Evolutionary conservation across 2,888 invertebrate species (phyloP).

Genomic region (Protonemura montana): DNA sequence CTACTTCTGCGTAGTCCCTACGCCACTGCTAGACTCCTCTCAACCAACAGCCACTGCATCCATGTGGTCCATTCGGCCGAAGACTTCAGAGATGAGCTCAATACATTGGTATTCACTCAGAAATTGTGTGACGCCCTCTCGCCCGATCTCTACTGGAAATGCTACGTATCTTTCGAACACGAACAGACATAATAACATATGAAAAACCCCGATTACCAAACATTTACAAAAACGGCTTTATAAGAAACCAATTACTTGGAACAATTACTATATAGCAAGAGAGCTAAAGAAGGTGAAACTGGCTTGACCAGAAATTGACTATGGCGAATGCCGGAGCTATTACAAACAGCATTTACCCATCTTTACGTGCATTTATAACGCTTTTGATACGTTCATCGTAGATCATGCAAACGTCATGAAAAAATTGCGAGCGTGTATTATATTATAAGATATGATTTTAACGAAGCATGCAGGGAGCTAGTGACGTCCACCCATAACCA

Average conservation of each 20-base stretch:
- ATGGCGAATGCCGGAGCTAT: constrained; percentile 14
- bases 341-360: constrained; percentile 19
- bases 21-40: neutral
- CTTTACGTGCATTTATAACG: constrained; percentile 28
- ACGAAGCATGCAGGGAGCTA: neutral
- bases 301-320: neutral
- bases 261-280: constrained; percentile 14
- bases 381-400: constrained; percentile 20
- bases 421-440: neutral
- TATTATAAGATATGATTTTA: neutral
- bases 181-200: neutral
- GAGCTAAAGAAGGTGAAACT: neutral
- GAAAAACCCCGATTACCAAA: constrained; percentile 28
- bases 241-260: constrained; percentile 37
- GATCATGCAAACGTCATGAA: constrained; percentile 17
- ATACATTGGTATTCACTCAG: neutral
- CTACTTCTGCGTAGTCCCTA: neutral
- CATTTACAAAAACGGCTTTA: constrained; percentile 1
- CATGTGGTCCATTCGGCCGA: neutral
- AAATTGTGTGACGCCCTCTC: neutral
- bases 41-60: neutral
- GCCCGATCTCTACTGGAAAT: neutral
- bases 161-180: neutral
- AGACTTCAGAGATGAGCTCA: neutral
- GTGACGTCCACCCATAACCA: neutral